Conservation (phyloP, 1,140 invertebrate genomes). For the Microplitis demolitor region DNA sequence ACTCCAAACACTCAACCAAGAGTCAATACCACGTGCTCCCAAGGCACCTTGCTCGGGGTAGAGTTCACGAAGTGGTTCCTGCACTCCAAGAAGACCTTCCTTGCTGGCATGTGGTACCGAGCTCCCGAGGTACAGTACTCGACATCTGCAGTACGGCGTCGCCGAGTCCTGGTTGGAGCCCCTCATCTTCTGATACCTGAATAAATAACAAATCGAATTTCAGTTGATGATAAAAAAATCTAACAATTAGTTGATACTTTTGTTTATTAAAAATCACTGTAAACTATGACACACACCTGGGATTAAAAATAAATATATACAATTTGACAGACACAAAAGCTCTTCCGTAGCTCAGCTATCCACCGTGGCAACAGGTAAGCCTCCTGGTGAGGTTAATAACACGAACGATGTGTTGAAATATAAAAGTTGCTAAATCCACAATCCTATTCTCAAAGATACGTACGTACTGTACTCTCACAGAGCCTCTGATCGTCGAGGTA, state of each 20-base stretch:
- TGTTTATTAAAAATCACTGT: no score
- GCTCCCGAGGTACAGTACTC: conserved; percentile 97
- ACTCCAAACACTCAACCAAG: conserved; percentile 96
- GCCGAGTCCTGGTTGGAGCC: conserved; percentile 60
- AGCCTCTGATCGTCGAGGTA: no score
- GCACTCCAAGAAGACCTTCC: conserved; percentile 95
- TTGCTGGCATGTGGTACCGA: conserved; percentile 97
- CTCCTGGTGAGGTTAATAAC: conserved; percentile 2
- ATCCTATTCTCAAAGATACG: not conserved
- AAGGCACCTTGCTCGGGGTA: conserved; percentile 90
- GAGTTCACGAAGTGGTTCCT: conserved; percentile 94
- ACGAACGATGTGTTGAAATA: no score
- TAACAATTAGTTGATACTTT: no score
- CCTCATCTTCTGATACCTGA: conserved; percentile 43
- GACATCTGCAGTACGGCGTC: conserved; percentile 92
- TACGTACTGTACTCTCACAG: no score
- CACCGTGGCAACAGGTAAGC: conserved; percentile 25
- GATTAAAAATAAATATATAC: not conserved
- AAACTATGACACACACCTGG: not conserved
- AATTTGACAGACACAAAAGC: no score
- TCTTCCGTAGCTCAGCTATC: not conserved
- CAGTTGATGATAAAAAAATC: not conserved
- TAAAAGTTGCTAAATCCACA: no score
- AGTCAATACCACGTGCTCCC: conserved; percentile 91
- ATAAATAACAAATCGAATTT: not conserved